A percentile compares a stretch with the other conserved stretches of the same genome.
Evolutionary conservation across 2,888 invertebrate genomes (phyloP).

Genomic region (Rhagium mordax): DNA sequence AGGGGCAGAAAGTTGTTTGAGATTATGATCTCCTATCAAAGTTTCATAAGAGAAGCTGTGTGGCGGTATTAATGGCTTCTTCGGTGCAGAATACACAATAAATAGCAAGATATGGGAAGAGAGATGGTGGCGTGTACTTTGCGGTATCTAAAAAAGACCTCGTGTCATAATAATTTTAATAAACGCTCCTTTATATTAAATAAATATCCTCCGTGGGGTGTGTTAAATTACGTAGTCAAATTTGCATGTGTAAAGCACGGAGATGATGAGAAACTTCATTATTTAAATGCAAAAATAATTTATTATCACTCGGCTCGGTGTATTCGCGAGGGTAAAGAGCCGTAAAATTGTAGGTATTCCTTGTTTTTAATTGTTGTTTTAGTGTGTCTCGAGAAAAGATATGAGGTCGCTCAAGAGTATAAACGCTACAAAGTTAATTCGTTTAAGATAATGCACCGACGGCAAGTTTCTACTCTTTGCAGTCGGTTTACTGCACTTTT

Average conservation of each 20-base stretch:
- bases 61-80: conserved; percentile 13
- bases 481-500: too few species aligned
- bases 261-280: conserved; percentile 38
- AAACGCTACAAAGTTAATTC: neutral
- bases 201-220: conserved; percentile 26
- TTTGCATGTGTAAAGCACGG: conserved; percentile 38
- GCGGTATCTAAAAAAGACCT: conserved; percentile 16
- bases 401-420: neutral
- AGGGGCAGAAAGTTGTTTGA: neutral
- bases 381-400: neutral
- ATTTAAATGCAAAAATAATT: conserved; percentile 36
- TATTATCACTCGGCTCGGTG: conserved; percentile 30
- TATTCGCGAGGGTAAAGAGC: conserved; percentile 1
- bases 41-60: conserved; percentile 9
- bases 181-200: conserved; percentile 23
- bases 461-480: too few species aligned
- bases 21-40: conserved; percentile 19
- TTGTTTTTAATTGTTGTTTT: conserved; percentile 22
- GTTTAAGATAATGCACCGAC: too few species aligned
- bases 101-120: conserved; percentile 12
- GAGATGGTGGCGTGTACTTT: neutral
- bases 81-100: conserved; percentile 5
- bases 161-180: conserved; percentile 19
- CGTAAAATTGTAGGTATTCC: conserved; percentile 24
- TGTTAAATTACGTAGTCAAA: conserved; percentile 23